phyloP scores from a whole-genome alignment of 1,140 invertebrate genomes.

The Teleopsis dalmanni region DNA sequence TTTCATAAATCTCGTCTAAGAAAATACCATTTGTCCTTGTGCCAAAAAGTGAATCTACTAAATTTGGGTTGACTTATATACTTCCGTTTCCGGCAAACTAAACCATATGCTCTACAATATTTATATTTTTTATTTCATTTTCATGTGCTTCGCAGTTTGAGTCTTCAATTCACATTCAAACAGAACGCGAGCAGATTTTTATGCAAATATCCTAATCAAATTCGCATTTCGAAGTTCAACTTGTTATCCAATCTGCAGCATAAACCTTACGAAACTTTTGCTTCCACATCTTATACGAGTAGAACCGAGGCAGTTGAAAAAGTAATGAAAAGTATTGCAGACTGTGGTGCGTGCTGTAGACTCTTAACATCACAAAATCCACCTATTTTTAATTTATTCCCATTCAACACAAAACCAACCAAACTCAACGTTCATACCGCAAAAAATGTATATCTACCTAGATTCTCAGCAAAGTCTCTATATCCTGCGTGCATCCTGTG shows the following conservation, averaged over 20 bases:
- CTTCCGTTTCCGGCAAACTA: constrained; percentile 2
- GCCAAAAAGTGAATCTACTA: constrained; percentile 1
- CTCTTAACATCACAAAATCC: background rate
- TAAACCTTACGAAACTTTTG: background rate
- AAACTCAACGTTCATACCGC: too few species aligned
- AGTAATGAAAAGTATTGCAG: background rate
- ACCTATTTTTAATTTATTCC: constrained; percentile 9
- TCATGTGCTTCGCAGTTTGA: background rate
- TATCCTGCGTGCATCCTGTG: too few species aligned
- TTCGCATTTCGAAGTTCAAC: constrained; percentile 13
- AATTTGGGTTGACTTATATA: constrained; percentile 7
- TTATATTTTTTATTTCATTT: background rate
- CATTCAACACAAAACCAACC: constrained; percentile 4
- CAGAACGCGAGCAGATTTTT: constrained; percentile 8
- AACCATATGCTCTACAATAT: background rate
- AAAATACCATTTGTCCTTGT: constrained; percentile 7
- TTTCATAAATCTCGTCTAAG: too few species aligned
- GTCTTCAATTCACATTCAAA: too few species aligned
- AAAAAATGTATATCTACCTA: too few species aligned
- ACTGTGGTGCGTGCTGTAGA: background rate
- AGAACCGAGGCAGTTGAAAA: background rate
- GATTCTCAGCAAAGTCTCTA: too few species aligned
- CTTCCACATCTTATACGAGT: background rate
- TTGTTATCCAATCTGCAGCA: constrained; percentile 14
- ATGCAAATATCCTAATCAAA: constrained; percentile 16